phyloP scores from a whole-genome alignment of 2,113 vertebrate genomes.

The Probosciger aterrimus region DNA sequence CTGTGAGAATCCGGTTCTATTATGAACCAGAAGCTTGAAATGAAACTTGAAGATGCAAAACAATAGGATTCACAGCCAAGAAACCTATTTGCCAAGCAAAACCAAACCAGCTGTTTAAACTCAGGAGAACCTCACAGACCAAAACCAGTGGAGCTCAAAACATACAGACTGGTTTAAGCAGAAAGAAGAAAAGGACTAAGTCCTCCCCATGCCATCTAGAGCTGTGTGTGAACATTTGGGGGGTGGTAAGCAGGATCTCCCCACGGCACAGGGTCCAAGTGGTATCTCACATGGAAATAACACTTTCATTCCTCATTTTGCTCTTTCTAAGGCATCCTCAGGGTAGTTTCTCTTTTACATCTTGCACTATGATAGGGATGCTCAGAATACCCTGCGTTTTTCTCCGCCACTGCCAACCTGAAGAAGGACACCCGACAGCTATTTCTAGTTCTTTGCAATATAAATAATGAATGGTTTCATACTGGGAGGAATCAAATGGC shows the following conservation, averaged over 20 bases:
- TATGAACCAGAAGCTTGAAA: neutral
- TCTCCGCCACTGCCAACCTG: neutral
- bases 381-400: neutral
- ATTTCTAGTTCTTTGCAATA: neutral
- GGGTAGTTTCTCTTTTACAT: neutral
- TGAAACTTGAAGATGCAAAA: neutral
- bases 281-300: neutral
- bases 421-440: neutral
- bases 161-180: neutral
- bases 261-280: neutral
- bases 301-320: neutral
- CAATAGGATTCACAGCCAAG: neutral
- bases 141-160: neutral
- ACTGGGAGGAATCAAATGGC: slow-evolving; percentile 16
- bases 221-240: neutral
- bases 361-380: neutral
- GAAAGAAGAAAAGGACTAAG: too few species aligned
- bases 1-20: neutral
- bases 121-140: neutral
- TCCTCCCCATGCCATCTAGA: neutral
- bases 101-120: neutral
- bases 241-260: neutral
- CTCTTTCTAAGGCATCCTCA: neutral
- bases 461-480: slow-evolving; percentile 39
- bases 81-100: neutral